Base-by-base conservation (phyloP, 2,888 invertebrate species). In the Monopis laevigella region DNA sequence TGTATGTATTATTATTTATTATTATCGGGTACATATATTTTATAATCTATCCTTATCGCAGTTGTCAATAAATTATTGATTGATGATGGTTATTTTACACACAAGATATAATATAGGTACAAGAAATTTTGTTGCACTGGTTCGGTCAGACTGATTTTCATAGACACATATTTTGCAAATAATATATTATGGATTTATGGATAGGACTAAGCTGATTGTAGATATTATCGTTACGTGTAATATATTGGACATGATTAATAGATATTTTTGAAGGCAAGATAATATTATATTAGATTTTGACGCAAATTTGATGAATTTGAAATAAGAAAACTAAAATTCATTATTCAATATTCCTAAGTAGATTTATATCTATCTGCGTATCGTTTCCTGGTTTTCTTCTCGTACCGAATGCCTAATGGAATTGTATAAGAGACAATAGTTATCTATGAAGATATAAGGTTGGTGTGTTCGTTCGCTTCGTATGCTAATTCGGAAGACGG, bases 401-500 rank as follows among this genome's bases (percentile, higher is more conserved):
- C n/a, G n/a, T n/a, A n/a, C n/a, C n/a, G n/a, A n/a, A n/a, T n/a
- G n/a, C n/a, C n/a, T n/a, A n/a, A n/a, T n/a, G n/a, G n/a, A n/a
- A n/a, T n/a, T n/a, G n/a, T n/a, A n/a, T n/a, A n/a, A n/a, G n/a
- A 7, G 8, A 32, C 32, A 32, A 32, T 32, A 32, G 32, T 17
- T 32, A 32, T 32, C 32, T 32, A 10, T n/a, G n/a, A n/a, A 16
- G 17, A 32, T 14, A 17, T 32, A 32, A 14, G 32, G 36, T 21
- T 36, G 21, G 18, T 6, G 24, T 24, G 10, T 6, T 24, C 10
- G 24, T 24, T 35, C 65, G 68, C 65, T 58, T 64, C 62, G 55
- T 60, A 75, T 73, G 74, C 62, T 67, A 74, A 77, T 71, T 51
- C 46, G 12, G 36, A 36, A 21, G 55, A 58, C 56, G 62, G 52